Conservation (phyloP, 2,797 vertebrate species). For the Eutrigla gurnardus region DNA sequence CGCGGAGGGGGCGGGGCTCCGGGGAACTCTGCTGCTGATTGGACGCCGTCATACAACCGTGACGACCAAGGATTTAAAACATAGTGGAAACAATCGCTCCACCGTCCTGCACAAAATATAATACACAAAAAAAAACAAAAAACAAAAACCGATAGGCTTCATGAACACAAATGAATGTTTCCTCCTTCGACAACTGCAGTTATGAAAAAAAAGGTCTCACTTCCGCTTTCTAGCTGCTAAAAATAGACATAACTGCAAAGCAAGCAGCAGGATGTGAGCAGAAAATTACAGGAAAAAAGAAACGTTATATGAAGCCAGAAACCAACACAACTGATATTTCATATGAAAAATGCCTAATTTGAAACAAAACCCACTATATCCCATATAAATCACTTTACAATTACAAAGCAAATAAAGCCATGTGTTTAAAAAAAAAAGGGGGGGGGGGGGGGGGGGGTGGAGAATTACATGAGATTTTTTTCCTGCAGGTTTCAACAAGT, state of each 20-base stretch:
- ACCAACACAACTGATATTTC: neutral
- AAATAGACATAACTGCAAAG: conserved; percentile 26
- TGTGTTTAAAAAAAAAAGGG: no score
- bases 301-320: no score
- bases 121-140: neutral
- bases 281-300: neutral
- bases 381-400: no score
- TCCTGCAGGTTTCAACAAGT: no score
- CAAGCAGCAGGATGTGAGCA: neutral
- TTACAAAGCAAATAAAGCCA: no score
- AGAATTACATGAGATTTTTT: no score
- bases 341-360: no score
- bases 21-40: conserved; percentile 51
- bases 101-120: neutral
- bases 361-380: no score
- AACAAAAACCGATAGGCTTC: no score
- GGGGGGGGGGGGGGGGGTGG: no score
- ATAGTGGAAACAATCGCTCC: no score
- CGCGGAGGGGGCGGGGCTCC: conserved; percentile 55
- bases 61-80: neutral
- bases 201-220: neutral
- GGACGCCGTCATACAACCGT: conserved; percentile 3
- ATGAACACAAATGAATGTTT: no score
- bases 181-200: neutral
- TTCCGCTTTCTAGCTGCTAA: conserved; percentile 19